A percentile compares a stretch with the other conserved stretches of the same genome.
These are phyloP conservation scores for Leucozona laternaria DNA, from an alignment of 2,888 invertebrate species.

Conservation along the genomic window DNA sequence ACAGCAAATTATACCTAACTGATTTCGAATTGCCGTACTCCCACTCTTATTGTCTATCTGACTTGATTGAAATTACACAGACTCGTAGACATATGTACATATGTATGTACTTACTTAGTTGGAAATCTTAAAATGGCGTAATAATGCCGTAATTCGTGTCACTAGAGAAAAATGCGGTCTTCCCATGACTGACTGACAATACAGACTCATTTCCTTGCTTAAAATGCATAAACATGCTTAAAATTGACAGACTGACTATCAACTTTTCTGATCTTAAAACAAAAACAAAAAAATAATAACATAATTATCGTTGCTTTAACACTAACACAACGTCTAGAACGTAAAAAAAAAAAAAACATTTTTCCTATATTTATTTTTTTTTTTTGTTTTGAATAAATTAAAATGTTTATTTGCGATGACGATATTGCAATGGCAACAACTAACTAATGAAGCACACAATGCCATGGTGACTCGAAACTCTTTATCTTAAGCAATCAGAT, in stretches of 20 bases:
- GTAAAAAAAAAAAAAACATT: constrained; percentile 3
- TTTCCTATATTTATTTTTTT: background rate
- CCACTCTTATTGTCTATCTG: constrained; percentile 7
- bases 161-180: constrained; percentile 47
- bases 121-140: constrained; percentile 26
- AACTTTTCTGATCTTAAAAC: constrained; percentile 10
- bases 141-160: constrained; percentile 28
- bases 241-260: constrained; percentile 37
- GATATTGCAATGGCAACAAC: constrained; percentile 5
- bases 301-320: background rate
- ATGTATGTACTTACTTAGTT: background rate
- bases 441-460: constrained; percentile 16
- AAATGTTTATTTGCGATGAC: constrained; percentile 17
- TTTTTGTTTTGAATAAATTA: constrained; percentile 19
- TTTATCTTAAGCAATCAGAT: constrained; percentile 22
- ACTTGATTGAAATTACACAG: constrained; percentile 20
- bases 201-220: background rate
- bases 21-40: constrained; percentile 13
- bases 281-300: background rate
- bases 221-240: constrained; percentile 45
- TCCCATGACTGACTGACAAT: constrained; percentile 14
- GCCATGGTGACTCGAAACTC: background rate
- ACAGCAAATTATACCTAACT: constrained; percentile 1
- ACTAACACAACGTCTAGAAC: constrained; percentile 12
- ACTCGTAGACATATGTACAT: background rate